phyloP scores from a whole-genome alignment of 2,888 invertebrate genomes.

The Xestia c-nigrum region DNA sequence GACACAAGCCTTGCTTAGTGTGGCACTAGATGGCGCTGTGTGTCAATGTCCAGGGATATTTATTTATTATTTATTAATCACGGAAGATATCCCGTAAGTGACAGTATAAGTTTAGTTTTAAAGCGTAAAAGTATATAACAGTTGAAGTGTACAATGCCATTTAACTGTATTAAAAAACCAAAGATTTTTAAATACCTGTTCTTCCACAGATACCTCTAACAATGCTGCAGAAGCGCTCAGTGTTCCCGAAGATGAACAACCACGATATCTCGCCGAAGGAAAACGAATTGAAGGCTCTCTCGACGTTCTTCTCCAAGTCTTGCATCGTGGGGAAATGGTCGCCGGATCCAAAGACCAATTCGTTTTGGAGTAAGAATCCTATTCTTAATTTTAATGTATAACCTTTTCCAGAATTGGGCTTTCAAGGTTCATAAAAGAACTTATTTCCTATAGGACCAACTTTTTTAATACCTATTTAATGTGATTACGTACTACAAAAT shows the following conservation, averaged over 20 bases:
- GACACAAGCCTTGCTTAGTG: no score
- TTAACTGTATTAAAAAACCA: background rate
- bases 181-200: background rate
- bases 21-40: no score
- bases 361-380: conserved; percentile 92
- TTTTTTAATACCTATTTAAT: conserved; percentile 4
- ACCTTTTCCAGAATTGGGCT: background rate
- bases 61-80: no score
- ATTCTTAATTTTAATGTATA: background rate
- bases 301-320: conserved; percentile 94
- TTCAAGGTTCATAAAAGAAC: background rate
- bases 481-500: conserved; percentile 15
- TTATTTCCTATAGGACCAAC: conserved; percentile 1
- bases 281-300: conserved; percentile 95
- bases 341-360: conserved; percentile 93
- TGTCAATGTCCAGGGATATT: no score
- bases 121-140: background rate
- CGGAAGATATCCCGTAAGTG: no score
- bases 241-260: conserved; percentile 93
- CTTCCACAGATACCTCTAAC: conserved; percentile 92
- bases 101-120: no score
- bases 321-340: conserved; percentile 97
- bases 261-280: conserved; percentile 93
- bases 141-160: background rate
- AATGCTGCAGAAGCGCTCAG: conserved; percentile 93